Evolutionary conservation across 2,888 invertebrate species (phyloP), one percentile per base, ranked within the genome.

Genomic region (Tortricodes alternella): DNA sequence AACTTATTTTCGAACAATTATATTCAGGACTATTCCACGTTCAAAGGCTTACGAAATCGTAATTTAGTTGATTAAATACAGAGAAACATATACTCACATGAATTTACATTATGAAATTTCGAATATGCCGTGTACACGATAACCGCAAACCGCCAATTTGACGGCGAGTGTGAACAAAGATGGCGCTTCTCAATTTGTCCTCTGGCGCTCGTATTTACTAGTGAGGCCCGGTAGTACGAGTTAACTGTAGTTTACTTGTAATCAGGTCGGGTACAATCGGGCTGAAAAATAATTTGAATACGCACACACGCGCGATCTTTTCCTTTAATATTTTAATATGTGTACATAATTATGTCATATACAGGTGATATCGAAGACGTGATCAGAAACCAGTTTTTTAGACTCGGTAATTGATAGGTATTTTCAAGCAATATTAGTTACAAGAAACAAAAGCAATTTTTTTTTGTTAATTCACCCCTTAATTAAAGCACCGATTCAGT

Each of bases 91-190:
- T 53, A 41, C 9, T 23, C 7, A 2, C 15, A 5, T 27, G 13
- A 11, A 4, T n/a, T n/a, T n/a, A n/a, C 39, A 23, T 16, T 41
- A 13, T 41, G 41, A 16, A 24, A 35, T 34, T 41, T 11, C 41
- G 38, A 41, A 48, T 46, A 49, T 46, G 37, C 18, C 32, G 46
- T 44, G 53, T 27, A 43, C 23, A 38, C 53, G 58, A 44, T 44
- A 44, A 27, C 79, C 78, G 63, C 77, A 76, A 74, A 78, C 81
- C 81, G 80, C 81, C 81, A 82, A 82, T 82, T 82, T 81, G 73
- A 63, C 58, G 55, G 58, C 51, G 50, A 65, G 65, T 66, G 66
- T 67, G 71, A 78, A 79, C 80, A 79, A 80, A 81, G 77, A 76
- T 75, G 73, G 66, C 71, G 62, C 53, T 61, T 46, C 65, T 58